Percentiles rank a stretch among this genome's conserved stretches.
phyloP scores from a whole-genome alignment of 2,888 invertebrate genomes.

The Drosophila flavopinicola region DNA sequence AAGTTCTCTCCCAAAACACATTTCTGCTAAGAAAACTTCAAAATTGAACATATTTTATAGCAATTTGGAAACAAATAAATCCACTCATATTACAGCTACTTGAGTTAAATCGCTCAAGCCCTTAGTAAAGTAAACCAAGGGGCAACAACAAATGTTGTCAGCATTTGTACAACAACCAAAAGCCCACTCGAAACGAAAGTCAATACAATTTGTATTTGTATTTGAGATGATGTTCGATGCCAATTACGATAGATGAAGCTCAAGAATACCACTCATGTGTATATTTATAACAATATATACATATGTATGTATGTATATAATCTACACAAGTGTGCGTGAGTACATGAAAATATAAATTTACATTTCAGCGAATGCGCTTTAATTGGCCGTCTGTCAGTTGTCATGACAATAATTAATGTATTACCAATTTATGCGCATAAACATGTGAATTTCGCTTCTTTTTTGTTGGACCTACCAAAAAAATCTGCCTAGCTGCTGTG shows the following conservation, averaged over 20 bases:
- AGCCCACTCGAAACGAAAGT: slow-evolving; percentile 11
- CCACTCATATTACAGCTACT: not conserved
- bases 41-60: not conserved
- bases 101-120: not conserved
- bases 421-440: slow-evolving; percentile 64
- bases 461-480: slow-evolving; percentile 12
- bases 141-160: slow-evolving; percentile 11
- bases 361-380: slow-evolving; percentile 63
- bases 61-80: not conserved
- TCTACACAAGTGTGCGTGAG: not conserved
- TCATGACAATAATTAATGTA: slow-evolving; percentile 75
- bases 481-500: slow-evolving; percentile 17
- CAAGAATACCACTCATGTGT: slow-evolving; percentile 21
- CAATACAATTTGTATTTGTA: slow-evolving; percentile 48
- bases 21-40: not conserved
- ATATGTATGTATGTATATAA: not conserved
- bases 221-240: slow-evolving; percentile 32
- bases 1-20: too few species aligned
- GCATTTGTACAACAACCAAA: slow-evolving; percentile 18
- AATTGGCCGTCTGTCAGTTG: slow-evolving; percentile 79
- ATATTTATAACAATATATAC: not conserved
- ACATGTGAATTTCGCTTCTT: slow-evolving; percentile 57
- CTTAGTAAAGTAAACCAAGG: slow-evolving; percentile 4
- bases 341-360: slow-evolving; percentile 56
- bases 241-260: slow-evolving; percentile 48